Evolutionary conservation across 2,113 vertebrate genomes (phyloP), one percentile per base, ranked within the genome.

Genomic region (Oreochromis tanganicae): DNA sequence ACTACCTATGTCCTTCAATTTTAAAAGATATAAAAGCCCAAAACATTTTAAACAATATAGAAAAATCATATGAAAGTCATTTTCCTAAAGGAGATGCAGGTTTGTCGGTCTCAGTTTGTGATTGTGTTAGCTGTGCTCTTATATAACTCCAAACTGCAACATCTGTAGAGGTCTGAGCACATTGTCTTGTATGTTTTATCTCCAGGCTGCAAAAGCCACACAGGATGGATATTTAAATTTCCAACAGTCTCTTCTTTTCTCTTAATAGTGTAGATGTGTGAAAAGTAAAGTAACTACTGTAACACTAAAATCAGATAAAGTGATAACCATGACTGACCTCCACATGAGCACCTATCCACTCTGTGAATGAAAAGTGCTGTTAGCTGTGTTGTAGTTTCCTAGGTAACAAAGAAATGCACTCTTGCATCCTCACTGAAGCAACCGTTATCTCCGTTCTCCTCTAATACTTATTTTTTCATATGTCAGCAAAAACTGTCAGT

Each of bases 341-440:
- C 81, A 63, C 52, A 83, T 36, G 29, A 89, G 59, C 16, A 38
- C 8, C 38, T 12, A 10, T 82, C 59, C 38, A 57, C 38, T 36
- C 14, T 29, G 46, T 85, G 56, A 82, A 84, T 86, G 34, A 78
- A 84, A 68, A 43, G 16, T 2, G 17, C 59, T 81, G 56, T 63
- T 32, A 81, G 55, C 14, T 66, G 57, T 52, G 59, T 41, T 80
- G 56, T 85, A 68, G 93, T 91, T 86, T 86, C 91, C 89, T 90
- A 80, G 89, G 91, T 52, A 92, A 93, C 84, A 78, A 66, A 85
- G 32, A 85, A 86, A 84, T 78, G 24, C 52, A 82, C 68, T 63
- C 41, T 82, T 38, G 14, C 54, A 80, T 90, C 66, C 11, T 36
- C 7, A 6, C 78, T 34, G 55, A 88, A 86, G 11, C 24, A n/a